phyloP scores from a whole-genome alignment of 2,797 vertebrate species.

The Crocodylus rhombifer region DNA sequence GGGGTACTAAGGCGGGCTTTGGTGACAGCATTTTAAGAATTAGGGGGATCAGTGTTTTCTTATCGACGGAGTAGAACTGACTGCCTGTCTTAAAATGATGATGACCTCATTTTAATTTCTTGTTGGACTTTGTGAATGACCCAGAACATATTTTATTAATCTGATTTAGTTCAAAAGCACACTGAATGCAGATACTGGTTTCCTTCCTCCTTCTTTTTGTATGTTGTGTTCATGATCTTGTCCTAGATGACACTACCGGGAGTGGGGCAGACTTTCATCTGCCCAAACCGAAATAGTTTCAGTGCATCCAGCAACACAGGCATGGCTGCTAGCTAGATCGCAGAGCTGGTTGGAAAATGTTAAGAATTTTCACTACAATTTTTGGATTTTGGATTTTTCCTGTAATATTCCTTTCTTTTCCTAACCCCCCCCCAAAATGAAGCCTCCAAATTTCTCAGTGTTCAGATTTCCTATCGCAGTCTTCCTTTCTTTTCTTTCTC shows the following conservation, averaged over 20 bases:
- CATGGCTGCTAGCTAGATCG: background rate
- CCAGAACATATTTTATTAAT: background rate
- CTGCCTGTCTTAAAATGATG: background rate
- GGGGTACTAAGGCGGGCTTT: background rate
- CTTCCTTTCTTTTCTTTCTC: background rate
- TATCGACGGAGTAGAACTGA: background rate
- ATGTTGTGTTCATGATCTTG: background rate
- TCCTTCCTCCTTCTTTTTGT: background rate
- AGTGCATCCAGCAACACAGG: constrained; percentile 29
- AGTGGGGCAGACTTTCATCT: background rate
- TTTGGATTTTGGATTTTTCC: background rate
- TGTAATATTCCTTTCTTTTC: background rate
- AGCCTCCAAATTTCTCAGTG: background rate
- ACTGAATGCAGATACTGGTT: background rate
- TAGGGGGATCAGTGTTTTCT: background rate
- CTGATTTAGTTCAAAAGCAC: background rate
- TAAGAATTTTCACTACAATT: background rate
- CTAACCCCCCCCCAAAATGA: background rate
- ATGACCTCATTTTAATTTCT: background rate
- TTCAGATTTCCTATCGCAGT: background rate
- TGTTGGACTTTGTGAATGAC: background rate
- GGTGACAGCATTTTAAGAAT: background rate
- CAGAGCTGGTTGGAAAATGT: background rate
- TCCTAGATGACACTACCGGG: background rate
- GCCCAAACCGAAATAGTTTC: background rate